Percentiles rank a stretch among this genome's conserved stretches.
phyloP scores from a whole-genome alignment of 23 tunicate genomes.

The Trididemnum clinides region DNA sequence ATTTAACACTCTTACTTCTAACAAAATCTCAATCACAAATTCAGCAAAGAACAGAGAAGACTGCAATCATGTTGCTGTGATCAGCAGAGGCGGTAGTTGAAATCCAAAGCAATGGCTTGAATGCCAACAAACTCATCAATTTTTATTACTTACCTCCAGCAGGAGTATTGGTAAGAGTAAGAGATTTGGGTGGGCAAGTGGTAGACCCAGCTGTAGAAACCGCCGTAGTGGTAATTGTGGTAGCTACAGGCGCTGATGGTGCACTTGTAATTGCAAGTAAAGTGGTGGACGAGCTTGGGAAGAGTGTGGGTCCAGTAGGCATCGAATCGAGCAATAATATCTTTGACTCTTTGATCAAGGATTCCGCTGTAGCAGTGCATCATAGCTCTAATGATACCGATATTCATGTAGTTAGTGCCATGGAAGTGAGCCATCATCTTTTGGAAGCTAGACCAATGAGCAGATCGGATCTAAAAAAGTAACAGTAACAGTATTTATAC shows the following conservation, averaged over 20 bases:
- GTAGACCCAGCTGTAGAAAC: conserved; percentile 50
- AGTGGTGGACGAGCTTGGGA: conserved; percentile 47
- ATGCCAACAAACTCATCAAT: background rate
- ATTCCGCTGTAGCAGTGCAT: background rate
- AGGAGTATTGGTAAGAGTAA: background rate
- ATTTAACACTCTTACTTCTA: too few species aligned
- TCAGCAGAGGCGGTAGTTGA: too few species aligned
- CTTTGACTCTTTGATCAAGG: too few species aligned
- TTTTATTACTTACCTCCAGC: background rate
- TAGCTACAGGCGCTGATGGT: background rate
- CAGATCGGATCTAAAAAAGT: background rate
- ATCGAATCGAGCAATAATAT: conserved; percentile 32
- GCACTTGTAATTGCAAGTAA: conserved; percentile 49
- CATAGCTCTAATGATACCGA: background rate
- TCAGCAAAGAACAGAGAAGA: too few species aligned
- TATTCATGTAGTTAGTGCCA: conserved; percentile 8
- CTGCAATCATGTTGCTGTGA: too few species aligned
- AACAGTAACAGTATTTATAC: too few species aligned
- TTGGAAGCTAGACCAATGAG: background rate
- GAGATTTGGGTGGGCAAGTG: background rate
- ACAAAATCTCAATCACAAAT: too few species aligned
- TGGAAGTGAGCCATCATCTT: conserved; percentile 11
- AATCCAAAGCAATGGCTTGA: too few species aligned
- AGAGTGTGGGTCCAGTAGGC: conserved; percentile 19
- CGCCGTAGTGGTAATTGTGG: conserved; percentile 33